Evolutionary conservation across 2,797 vertebrate genomes (phyloP).

Genomic region (Sebastolobus altivelis): DNA sequence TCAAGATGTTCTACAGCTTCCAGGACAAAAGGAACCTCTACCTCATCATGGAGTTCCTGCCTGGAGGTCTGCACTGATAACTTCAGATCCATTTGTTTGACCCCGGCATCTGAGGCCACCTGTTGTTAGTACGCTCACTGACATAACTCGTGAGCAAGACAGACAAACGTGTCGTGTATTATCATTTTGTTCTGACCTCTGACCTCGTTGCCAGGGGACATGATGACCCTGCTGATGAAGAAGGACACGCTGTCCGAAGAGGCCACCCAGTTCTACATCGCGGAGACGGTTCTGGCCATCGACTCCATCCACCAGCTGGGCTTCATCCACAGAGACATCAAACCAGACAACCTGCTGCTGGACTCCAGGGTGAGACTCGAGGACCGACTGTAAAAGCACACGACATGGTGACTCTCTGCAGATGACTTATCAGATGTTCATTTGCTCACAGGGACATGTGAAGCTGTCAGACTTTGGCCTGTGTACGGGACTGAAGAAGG

Average conservation of each 20-base stretch:
- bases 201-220: slow-evolving; percentile 88
- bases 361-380: slow-evolving; percentile 89
- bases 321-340: slow-evolving; percentile 98
- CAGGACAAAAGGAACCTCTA: slow-evolving; percentile 99
- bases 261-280: slow-evolving; percentile 98
- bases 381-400: not conserved
- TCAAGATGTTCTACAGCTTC: slow-evolving; percentile 99
- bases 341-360: slow-evolving; percentile 97
- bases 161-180: not conserved
- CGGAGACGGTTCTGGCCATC: slow-evolving; percentile 96
- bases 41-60: slow-evolving; percentile 99
- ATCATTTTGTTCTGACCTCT: slow-evolving; percentile 15
- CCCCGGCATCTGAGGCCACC: not conserved
- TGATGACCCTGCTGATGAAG: slow-evolving; percentile 98
- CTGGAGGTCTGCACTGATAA: slow-evolving; percentile 89
- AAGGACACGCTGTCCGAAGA: slow-evolving; percentile 97
- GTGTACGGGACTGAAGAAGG: slow-evolving; percentile 98
- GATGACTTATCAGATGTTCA: not conserved
- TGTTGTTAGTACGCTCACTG: not conserved
- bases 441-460: slow-evolving; percentile 91
- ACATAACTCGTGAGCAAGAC: not conserved
- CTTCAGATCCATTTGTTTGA: not conserved
- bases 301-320: slow-evolving; percentile 99
- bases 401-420: too few relatives aligned
- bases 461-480: slow-evolving; percentile 98